Base-by-base conservation (phyloP, 2,113 vertebrate species). In the Corythaixoides concolor region DNA sequence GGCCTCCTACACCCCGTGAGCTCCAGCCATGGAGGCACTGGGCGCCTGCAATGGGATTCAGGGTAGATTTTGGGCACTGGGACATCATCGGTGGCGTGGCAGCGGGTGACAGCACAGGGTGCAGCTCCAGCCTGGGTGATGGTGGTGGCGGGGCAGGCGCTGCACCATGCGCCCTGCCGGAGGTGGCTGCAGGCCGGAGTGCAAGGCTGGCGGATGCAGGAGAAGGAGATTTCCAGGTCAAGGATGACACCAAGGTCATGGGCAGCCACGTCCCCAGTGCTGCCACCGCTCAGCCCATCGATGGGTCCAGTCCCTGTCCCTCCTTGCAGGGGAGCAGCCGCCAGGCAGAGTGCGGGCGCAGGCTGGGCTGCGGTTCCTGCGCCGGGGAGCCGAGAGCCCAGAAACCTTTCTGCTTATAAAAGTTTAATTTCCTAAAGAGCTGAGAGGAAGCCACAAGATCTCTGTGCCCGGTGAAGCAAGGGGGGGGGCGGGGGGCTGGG, bases 381-480 rank as follows among this genome's bases (percentile, higher is more conserved):
- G 0, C 91, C 1, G 6, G 58, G 77, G 89, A 96, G 93, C 80
- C 41, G 22, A 89, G 89, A 92, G 94, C 95, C 88, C 88, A 95
- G 95, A 95, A 97, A 92, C 94, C 80, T 95, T 96, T 95, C 94
- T 95, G 94, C 96, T 97, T 96, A 97, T 97, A 92, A 96, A 97
- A 97, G 94, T 97, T 97, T 97, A 96, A 97, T 97, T 92, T 96
- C 96, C 73, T 95, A 95, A 97, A 97, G 95, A 96, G 96, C 95
- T 89, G 93, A 86, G 88, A 95, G 93, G 94, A 96, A 96, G 91
- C 94, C 91, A 92, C 95, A 95, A 95, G 94, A 72, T 93, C 89
- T 95, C 91, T 84, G 68, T 74, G 89, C 91, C 93, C 3, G 0
- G 53, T 0, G 43, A 83, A 86, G 50, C 11, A 6, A 45, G 26